These are phyloP conservation scores for Cygnus atratus DNA, from an alignment of 2,113 vertebrate species.

Conservation along the genomic window DNA sequence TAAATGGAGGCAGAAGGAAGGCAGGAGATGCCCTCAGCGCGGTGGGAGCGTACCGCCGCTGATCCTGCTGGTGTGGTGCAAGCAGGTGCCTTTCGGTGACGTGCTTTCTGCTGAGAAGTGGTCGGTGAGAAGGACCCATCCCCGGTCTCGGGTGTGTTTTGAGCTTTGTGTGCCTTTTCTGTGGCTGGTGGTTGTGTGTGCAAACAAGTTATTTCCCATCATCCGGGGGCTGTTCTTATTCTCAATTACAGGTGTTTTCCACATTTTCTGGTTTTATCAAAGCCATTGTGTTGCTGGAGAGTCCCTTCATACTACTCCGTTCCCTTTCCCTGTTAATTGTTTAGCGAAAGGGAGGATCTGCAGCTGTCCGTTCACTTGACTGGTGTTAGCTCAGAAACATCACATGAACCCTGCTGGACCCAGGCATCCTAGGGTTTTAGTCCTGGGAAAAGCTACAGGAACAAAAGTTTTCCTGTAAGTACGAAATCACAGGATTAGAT, in stretches of 20 bases:
- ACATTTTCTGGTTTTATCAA: background rate
- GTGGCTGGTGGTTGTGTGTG: background rate
- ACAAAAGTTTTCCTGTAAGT: background rate
- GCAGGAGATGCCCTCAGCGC: constrained; percentile 1
- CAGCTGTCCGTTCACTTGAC: background rate
- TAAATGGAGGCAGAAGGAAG: constrained; percentile 37
- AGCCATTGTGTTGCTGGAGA: background rate
- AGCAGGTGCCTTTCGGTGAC: constrained; percentile 1
- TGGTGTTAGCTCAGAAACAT: background rate
- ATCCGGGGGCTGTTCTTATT: background rate
- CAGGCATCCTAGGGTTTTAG: background rate
- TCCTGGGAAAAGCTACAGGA: background rate
- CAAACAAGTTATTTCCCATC: background rate
- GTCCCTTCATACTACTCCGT: background rate
- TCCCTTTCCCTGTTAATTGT: background rate
- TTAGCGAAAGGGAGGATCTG: background rate
- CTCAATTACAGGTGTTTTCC: background rate
- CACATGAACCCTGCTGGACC: background rate
- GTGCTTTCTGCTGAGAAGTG: background rate
- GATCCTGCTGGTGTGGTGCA: background rate
- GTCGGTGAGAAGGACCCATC: background rate
- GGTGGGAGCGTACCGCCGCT: background rate
- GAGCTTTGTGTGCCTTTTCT: background rate
- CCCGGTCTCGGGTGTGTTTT: background rate
- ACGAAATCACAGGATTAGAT: background rate